These are phyloP conservation scores for Coboldia fuscipes DNA, from an alignment of 1,140 invertebrate species.

Conservation along the genomic window DNA sequence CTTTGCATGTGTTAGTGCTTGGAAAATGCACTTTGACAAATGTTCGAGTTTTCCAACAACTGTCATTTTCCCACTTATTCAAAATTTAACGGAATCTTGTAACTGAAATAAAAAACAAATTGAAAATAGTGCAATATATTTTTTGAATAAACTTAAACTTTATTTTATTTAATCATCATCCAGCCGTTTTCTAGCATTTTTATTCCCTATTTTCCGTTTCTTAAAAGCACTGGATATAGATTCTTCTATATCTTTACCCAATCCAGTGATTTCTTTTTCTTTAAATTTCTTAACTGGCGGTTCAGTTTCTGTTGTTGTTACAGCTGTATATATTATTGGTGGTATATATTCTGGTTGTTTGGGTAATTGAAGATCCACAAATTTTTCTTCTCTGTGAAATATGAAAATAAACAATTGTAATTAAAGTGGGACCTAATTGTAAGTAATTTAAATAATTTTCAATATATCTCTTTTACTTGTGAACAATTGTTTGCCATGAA, in stretches of 20 bases:
- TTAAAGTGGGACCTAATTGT: not conserved
- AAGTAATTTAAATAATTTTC: not conserved
- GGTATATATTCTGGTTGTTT: constrained; percentile 11
- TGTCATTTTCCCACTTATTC: no score
- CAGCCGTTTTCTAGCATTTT: constrained; percentile 30
- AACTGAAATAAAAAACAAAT: no score
- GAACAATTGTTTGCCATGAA: constrained; percentile 33
- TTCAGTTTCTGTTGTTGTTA: constrained; percentile 15
- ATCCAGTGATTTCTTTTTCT: constrained; percentile 33
- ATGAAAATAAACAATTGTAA: constrained; percentile 1
- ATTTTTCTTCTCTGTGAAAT: constrained; percentile 11
- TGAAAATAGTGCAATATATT: no score
- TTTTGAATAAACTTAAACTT: constrained; percentile 3
- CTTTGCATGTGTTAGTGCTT: no score
- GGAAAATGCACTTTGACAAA: no score
- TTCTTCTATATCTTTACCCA: constrained; percentile 24
- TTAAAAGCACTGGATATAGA: constrained; percentile 28
- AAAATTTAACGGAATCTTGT: no score
- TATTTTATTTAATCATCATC: constrained; percentile 26
- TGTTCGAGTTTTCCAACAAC: no score
- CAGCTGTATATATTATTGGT: constrained; percentile 11
- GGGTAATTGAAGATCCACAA: constrained; percentile 34
- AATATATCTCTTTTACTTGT: constrained; percentile 18
- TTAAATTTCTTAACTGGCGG: constrained; percentile 31
- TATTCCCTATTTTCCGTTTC: constrained; percentile 35